phyloP scores from a whole-genome alignment of 2,888 invertebrate genomes.

The Drosophila dives region DNA sequence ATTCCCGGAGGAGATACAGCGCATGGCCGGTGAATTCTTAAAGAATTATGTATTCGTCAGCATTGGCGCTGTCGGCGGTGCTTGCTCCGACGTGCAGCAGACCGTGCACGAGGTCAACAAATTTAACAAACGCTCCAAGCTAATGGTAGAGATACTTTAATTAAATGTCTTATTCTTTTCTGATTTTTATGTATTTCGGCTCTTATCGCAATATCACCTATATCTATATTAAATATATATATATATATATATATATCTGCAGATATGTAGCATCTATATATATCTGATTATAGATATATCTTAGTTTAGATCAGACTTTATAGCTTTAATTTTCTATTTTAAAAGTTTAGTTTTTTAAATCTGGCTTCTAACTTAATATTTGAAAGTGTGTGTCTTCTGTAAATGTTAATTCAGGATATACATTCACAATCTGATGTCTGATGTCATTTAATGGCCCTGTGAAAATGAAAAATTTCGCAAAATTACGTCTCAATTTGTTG shows the following conservation, averaged over 20 bases:
- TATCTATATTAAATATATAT: no score
- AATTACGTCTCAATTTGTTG: background rate
- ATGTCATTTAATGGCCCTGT: no score
- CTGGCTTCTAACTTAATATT: background rate
- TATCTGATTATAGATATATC: no score
- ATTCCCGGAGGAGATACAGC: constrained; percentile 98
- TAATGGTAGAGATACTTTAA: constrained; percentile 85
- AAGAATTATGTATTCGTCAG: constrained; percentile 93
- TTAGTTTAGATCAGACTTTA: no score
- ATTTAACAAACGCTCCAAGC: constrained; percentile 90
- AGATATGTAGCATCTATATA: no score
- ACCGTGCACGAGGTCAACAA: constrained; percentile 89
- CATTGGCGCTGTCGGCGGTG: constrained; percentile 96
- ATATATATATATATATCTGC: no score
- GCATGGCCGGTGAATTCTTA: constrained; percentile 91
- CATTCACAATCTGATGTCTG: background rate
- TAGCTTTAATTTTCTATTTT: background rate
- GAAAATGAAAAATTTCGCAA: no score
- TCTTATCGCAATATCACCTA: no score
- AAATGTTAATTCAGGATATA: background rate
- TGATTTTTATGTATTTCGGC: background rate
- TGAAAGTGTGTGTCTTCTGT: background rate
- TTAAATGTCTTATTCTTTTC: background rate
- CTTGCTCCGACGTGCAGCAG: constrained; percentile 96
- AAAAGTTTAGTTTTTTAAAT: background rate